phyloP scores from a whole-genome alignment of 2,888 invertebrate species.

The Cordilura impudica region DNA sequence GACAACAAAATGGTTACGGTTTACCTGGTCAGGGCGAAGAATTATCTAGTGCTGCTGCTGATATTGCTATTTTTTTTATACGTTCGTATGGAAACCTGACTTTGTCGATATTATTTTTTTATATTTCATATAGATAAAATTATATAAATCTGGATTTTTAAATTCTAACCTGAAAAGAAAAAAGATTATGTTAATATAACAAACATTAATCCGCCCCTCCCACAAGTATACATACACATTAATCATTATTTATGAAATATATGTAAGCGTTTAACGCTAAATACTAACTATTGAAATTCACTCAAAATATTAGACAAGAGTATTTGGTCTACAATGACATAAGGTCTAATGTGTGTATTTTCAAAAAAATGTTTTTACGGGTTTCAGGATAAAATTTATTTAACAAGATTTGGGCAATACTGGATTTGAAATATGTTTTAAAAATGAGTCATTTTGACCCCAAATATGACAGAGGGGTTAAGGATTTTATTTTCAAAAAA shows the following conservation, averaged over 20 bases:
- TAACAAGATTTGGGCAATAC: too few relatives aligned
- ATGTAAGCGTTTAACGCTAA: neutral
- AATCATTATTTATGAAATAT: neutral
- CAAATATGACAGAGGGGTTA: too few relatives aligned
- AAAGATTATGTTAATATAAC: neutral
- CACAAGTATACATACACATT: slow-evolving; percentile 11
- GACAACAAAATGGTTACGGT: slow-evolving; percentile 63
- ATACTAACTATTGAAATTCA: neutral
- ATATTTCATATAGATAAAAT: neutral
- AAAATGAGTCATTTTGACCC: too few relatives aligned
- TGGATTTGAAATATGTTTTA: too few relatives aligned
- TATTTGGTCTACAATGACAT: neutral
- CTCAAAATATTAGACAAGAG: neutral
- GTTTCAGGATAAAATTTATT: too few relatives aligned
- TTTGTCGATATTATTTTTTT: slow-evolving; percentile 8
- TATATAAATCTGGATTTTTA: neutral
- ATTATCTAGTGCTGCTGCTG: slow-evolving; percentile 57
- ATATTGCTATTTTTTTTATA: neutral
- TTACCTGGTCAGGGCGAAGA: slow-evolving; percentile 68
- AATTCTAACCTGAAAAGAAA: slow-evolving; percentile 19
- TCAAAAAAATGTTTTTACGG: too few relatives aligned
- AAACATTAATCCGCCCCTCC: neutral
- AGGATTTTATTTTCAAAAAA: too few relatives aligned
- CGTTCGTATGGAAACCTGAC: neutral
- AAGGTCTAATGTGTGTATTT: too few relatives aligned